These are phyloP conservation scores for Reticulitermes speratus DNA, from an alignment of 1,140 invertebrate genomes.

Conservation along the genomic window DNA sequence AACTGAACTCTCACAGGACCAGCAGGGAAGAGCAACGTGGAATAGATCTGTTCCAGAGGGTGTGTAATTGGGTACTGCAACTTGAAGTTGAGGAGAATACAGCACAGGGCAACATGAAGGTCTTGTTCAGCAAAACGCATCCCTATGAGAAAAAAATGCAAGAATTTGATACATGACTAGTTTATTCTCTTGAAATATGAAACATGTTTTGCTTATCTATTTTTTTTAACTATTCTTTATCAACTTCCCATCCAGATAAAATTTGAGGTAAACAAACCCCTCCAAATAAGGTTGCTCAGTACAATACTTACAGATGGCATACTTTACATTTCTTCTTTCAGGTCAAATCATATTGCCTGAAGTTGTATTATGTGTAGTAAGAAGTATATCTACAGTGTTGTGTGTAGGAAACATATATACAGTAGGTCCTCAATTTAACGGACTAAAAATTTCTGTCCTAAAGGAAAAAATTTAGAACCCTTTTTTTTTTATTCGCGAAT, in stretches of 20 bases:
- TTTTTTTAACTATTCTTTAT: too few species aligned
- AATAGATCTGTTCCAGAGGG: conserved; percentile 40
- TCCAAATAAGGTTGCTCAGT: too few species aligned
- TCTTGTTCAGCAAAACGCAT: conserved; percentile 53
- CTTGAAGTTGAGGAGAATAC: conserved; percentile 49
- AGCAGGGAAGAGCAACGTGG: conserved; percentile 45
- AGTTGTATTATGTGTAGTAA: too few species aligned
- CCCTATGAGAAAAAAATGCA: conserved; percentile 46
- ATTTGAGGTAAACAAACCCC: not conserved
- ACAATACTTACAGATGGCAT: too few species aligned
- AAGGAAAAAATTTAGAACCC: too few species aligned
- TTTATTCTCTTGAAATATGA: not conserved
- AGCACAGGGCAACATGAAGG: conserved; percentile 48
- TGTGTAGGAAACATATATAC: too few species aligned
- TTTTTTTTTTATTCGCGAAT: too few species aligned
- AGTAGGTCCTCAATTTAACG: too few species aligned
- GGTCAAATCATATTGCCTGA: too few species aligned
- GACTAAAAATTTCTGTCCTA: too few species aligned
- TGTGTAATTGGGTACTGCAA: conserved; percentile 36
- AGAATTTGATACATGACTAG: not conserved
- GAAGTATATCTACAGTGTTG: too few species aligned
- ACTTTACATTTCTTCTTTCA: too few species aligned
- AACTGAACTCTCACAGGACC: conserved; percentile 42
- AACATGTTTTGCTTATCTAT: not conserved
- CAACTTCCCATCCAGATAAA: not conserved